Conservation (phyloP, 2,888 invertebrate genomes). For the Drosophila cognata region DNA sequence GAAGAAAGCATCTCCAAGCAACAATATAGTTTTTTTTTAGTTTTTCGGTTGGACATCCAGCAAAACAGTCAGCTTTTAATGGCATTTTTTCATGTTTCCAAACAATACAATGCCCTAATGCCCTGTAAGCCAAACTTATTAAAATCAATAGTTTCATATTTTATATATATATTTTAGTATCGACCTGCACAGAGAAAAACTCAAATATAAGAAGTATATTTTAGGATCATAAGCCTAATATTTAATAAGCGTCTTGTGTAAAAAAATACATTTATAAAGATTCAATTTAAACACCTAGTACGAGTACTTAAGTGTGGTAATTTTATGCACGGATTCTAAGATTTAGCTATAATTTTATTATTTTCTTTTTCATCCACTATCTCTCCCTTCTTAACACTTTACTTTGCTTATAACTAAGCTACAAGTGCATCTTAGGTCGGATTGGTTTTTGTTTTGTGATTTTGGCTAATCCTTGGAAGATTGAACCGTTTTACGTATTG, state of each 20-base stretch:
- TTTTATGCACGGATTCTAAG: too few relatives aligned
- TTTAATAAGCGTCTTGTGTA: neutral
- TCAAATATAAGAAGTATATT: neutral
- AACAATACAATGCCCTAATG: too few relatives aligned
- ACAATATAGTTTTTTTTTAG: neutral
- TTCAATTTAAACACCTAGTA: neutral
- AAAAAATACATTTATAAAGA: neutral
- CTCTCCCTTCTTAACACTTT: too few relatives aligned
- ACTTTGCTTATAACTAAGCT: neutral
- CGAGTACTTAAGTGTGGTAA: neutral
- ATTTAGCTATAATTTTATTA: too few relatives aligned
- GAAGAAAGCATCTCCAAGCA: neutral
- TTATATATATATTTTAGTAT: neutral
- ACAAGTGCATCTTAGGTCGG: neutral
- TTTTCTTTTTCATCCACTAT: too few relatives aligned
- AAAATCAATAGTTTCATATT: too few relatives aligned
- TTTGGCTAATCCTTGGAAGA: neutral
- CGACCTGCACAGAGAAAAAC: neutral
- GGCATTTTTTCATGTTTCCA: neutral
- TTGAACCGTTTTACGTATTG: neutral
- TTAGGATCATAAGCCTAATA: neutral
- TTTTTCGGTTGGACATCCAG: neutral
- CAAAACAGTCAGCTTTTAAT: neutral
- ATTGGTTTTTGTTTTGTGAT: neutral
- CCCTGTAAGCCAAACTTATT: too few relatives aligned